Base-by-base conservation (phyloP, 2,888 invertebrate species). In the Philaethria dido region DNA sequence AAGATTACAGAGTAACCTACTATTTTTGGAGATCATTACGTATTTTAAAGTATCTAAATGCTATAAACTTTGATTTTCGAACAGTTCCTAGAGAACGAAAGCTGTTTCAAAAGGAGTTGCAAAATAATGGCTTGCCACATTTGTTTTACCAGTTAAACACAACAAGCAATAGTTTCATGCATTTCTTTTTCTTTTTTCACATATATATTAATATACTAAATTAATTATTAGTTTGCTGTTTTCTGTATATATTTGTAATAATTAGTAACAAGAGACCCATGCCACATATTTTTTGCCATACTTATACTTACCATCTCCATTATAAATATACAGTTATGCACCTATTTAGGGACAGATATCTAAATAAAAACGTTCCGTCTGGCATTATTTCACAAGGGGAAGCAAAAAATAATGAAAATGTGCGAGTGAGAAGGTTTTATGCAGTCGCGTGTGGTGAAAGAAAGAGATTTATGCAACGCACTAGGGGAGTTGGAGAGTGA, bases 321-420 rank as follows among this genome's bases (percentile, higher is more conserved):
- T 73, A 74, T 70, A 75, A 71, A 70, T 73, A 77, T 72, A 80
- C 78, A 80, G 77, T 75, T 79, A 80, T 78, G 78, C 81, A 81
- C 79, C 78, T 84, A 83, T 81, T 81, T 82, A 83, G 80, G 85
- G 81, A 82, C 79, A 83, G 78, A 82, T 79, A 84, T 82, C 83
- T 82, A 88, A 86, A 87, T 84, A 86, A 89, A 88, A 91, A 89
- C 83, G 82, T 79, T 78, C 77, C 80, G 86, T 84, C 87, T 85
- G 87, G 88, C 85, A 85, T 86, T 86, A 89, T 89, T 89, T 86
- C 80, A 90, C 85, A 88, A 85, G 85, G 89, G 89, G 86, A 85
- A 89, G 86, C 86, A 88, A 90, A 92, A 91, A 89, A 88, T 89
- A 89, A 89, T 87, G 85, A 87, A 88, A 91, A 87, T 77, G 90